Conservation (phyloP, 2,113 vertebrate genomes). For the Ctenodactylus gundi region DNA sequence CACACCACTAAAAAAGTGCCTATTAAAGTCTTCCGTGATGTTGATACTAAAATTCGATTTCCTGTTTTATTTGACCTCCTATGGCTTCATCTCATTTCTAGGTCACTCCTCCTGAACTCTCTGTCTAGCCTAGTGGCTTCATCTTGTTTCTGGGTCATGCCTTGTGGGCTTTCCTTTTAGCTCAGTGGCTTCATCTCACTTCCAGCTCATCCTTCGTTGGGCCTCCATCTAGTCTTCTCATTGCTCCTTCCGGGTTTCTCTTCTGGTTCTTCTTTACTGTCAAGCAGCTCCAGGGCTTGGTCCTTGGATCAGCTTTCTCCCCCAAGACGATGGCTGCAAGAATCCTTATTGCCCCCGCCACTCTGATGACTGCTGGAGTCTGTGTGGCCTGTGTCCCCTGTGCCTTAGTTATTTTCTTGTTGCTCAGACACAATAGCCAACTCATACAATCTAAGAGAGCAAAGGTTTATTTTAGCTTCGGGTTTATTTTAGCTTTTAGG, state of each 20-base stretch:
- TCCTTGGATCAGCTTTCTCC: background rate
- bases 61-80: background rate
- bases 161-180: too few relatives aligned
- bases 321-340: background rate
- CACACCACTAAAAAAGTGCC: background rate
- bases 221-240: background rate
- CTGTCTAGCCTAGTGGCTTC: too few relatives aligned
- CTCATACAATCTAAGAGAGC: too few relatives aligned
- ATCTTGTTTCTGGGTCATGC: too few relatives aligned
- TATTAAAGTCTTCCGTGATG: background rate
- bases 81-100: background rate
- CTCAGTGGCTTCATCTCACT: background rate
- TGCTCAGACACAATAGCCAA: too few relatives aligned
- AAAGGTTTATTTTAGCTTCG: too few relatives aligned
- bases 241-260: background rate
- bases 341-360: background rate
- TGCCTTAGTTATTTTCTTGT: too few relatives aligned
- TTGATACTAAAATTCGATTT: background rate
- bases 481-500: too few relatives aligned
- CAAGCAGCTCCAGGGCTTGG: background rate
- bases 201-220: background rate
- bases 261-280: background rate
- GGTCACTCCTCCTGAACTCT: too few relatives aligned
- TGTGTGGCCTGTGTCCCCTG: too few relatives aligned
- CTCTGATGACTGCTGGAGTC: background rate